phyloP scores from a whole-genome alignment of 2,888 invertebrate genomes.

The Thera obeliscata region DNA sequence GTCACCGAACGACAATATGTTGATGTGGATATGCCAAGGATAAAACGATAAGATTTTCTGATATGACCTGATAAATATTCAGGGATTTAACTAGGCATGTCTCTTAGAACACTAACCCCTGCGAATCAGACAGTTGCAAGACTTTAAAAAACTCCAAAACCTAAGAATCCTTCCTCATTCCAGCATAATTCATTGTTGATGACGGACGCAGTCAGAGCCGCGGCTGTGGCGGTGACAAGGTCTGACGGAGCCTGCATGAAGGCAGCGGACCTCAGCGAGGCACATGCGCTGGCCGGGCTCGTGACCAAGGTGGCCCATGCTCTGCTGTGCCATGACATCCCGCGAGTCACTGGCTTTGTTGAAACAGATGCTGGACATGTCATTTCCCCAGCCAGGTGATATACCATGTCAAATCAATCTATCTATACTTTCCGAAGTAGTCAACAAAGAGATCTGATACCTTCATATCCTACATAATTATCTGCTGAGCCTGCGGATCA shows the following conservation, averaged over 20 bases:
- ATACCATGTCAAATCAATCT: not conserved
- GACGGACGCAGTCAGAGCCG: constrained; percentile 66
- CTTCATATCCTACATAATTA: too few species aligned
- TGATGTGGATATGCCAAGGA: not conserved
- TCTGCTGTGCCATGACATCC: constrained; percentile 66
- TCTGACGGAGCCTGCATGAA: constrained; percentile 56
- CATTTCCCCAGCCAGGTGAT: constrained; percentile 72
- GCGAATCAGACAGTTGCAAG: too few species aligned
- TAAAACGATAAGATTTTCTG: not conserved
- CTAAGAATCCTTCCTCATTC: not conserved
- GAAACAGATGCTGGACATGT: constrained; percentile 69
- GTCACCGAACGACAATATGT: not conserved
- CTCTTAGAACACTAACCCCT: not conserved
- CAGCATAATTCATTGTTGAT: constrained; percentile 71
- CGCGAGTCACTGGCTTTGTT: constrained; percentile 69
- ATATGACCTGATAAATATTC: not conserved
- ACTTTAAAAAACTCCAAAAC: not conserved
- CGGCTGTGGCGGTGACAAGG: constrained; percentile 58
- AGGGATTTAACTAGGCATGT: not conserved
- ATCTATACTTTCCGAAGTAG: too few species aligned
- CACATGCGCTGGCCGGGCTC: constrained; percentile 71
- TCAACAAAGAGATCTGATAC: too few species aligned
- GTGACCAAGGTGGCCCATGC: constrained; percentile 72
- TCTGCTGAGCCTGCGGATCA: too few species aligned
- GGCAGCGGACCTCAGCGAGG: constrained; percentile 72